Evolutionary conservation across 2,113 vertebrate species (phyloP), one percentile per base, ranked within the genome.

Genomic region (Cephalopholis sonnerati): DNA sequence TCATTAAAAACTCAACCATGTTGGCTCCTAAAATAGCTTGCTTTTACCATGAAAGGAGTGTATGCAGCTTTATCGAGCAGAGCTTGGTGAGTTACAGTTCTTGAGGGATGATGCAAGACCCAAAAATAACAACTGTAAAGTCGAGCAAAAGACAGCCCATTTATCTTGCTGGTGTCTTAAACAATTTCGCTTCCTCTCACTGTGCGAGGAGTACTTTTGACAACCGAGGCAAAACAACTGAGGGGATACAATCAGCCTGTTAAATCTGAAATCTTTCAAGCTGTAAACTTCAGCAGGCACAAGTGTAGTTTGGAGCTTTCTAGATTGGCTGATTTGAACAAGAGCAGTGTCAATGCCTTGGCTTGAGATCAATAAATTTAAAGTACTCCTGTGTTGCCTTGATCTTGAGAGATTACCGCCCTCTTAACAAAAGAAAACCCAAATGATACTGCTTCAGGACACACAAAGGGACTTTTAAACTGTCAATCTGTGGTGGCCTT

Each of bases 31-130:
- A 74, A 79, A 87, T 70, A 84, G 62, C 12, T 24, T 36, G 61
- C 10, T 27, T 87, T 93, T 77, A 90, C 91, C 91, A 87, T 91
- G 90, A 92, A 90, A 89, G 90, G 85, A 84, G 53, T 55, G 85
- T 20, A 50, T 61, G 67, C 70, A 72, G 59, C 81, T 88, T 87
- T 77, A 85, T 77, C 69, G 59, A 46, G 64, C 50, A 46, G 77
- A 65, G 41, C 70, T 71, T 44, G 50, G 48, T 72, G 67, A 77
- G 84, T 80, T 86, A 64, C 71, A 83, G 77, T 80, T 82, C 81
- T 89, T 84, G 4, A 44, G 62, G 58, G 62, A 81, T 93, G 93
- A 91, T 81, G 92, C 79, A 92, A 90, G 84, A 50, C 24, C 86
- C 83, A 64, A 89, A 93, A 92, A 91, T 91, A 93, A 86, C 78